Conservation (phyloP, 2,888 invertebrate genomes). For the Teinopalpus imperialis region DNA sequence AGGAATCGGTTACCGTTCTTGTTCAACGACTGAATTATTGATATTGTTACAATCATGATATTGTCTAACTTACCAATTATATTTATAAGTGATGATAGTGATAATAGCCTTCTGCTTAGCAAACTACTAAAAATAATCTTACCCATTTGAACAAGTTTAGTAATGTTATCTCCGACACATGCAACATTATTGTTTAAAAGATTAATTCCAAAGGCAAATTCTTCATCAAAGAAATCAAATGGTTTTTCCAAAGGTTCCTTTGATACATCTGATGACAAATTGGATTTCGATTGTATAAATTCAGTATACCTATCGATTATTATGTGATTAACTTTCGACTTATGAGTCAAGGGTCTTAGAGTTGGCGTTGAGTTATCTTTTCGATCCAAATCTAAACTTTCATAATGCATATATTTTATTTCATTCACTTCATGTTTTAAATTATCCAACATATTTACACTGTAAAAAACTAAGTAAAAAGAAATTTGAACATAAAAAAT, state of each 20-base stretch:
- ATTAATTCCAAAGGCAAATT: slow-evolving; percentile 71
- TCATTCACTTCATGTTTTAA: slow-evolving; percentile 36
- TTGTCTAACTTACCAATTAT: too few species aligned
- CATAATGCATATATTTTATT: slow-evolving; percentile 37
- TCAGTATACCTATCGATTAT: slow-evolving; percentile 62
- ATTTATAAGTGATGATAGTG: too few species aligned
- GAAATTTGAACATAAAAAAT: background rate
- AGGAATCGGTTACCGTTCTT: too few species aligned
- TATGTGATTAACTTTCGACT: slow-evolving; percentile 48
- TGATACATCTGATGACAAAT: slow-evolving; percentile 47
- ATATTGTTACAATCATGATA: too few species aligned
- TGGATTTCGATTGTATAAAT: slow-evolving; percentile 59
- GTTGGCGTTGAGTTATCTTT: slow-evolving; percentile 31
- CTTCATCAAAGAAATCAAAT: slow-evolving; percentile 71
- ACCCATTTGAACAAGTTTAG: slow-evolving; percentile 72
- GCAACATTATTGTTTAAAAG: slow-evolving; percentile 71
- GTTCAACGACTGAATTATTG: too few species aligned
- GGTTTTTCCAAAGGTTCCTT: slow-evolving; percentile 59
- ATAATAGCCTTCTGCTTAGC: too few species aligned
- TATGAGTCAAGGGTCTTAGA: slow-evolving; percentile 49
- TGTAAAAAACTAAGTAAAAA: background rate
- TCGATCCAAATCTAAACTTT: slow-evolving; percentile 42
- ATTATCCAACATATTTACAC: slow-evolving; percentile 15
- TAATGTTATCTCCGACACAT: slow-evolving; percentile 68
- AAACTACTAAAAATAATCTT: slow-evolving; percentile 28